A percentile compares a stretch with the other conserved stretches of the same genome.
Conservation (phyloP, 2,113 vertebrate genomes). For the Myrmecobius fasciatus region DNA sequence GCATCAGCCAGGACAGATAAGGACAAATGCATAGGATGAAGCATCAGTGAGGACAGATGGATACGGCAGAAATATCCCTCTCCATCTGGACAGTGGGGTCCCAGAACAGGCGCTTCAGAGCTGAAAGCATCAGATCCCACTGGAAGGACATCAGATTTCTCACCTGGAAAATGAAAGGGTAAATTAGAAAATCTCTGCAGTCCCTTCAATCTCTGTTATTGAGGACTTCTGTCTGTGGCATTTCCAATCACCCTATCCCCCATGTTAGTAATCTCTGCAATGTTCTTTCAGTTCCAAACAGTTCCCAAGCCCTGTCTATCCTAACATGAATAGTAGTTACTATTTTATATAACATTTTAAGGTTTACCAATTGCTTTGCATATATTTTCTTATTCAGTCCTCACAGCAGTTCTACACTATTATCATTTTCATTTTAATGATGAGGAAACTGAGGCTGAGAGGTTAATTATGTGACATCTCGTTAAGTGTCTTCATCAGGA, state of each 20-base stretch:
- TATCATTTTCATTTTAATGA: neutral
- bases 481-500: neutral
- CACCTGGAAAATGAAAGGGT: neutral
- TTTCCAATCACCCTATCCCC: neutral
- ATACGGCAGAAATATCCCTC: neutral
- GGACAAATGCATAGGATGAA: neutral
- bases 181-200: neutral
- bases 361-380: neutral
- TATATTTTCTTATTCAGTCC: neutral
- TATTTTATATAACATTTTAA: neutral
- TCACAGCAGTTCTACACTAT: neutral
- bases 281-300: neutral
- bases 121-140: neutral
- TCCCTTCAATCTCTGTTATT: neutral
- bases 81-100: neutral
- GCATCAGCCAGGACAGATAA: neutral
- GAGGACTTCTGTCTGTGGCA: neutral
- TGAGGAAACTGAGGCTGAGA: neutral
- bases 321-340: neutral
- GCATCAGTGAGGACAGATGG: neutral
- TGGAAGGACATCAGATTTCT: neutral
- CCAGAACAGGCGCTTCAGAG: neutral
- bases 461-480: neutral
- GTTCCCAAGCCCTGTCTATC: neutral
- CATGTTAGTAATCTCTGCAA: neutral